A percentile compares a stretch with the other conserved stretches of the same genome.
Conservation (phyloP, 2,888 invertebrate species). For the Drosophila mimica region DNA sequence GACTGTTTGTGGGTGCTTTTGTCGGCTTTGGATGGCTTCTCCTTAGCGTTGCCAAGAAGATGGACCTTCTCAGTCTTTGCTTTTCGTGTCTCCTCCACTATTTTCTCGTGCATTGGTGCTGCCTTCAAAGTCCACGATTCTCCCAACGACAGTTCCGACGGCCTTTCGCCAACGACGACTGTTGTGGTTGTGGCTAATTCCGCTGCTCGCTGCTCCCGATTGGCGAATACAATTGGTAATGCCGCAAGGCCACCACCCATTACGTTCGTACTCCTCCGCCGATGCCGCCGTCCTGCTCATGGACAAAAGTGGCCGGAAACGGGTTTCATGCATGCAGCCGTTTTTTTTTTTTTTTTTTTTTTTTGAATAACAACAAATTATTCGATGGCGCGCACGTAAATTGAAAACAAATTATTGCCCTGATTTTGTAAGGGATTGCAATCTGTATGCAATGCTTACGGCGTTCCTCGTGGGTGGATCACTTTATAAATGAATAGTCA, state of each 20-base stretch:
- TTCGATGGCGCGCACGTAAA: slow-evolving; percentile 1
- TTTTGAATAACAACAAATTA: slow-evolving; percentile 16
- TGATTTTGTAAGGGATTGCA: slow-evolving; percentile 9
- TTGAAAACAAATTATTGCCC: background rate
- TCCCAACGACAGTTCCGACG: slow-evolving; percentile 17
- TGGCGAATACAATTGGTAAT: slow-evolving; percentile 73
- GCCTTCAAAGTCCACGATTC: slow-evolving; percentile 34
- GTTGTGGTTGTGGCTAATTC: slow-evolving; percentile 17
- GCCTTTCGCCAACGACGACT: slow-evolving; percentile 21
- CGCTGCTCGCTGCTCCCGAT: slow-evolving; percentile 29
- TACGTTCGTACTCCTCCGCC: slow-evolving; percentile 71
- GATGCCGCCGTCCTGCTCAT: slow-evolving; percentile 47
- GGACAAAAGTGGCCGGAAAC: slow-evolving; percentile 35
- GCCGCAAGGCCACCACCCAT: slow-evolving; percentile 84
- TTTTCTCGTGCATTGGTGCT: slow-evolving; percentile 82
- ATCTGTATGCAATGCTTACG: background rate
- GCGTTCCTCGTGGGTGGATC: background rate
- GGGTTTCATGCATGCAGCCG: background rate
- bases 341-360: slow-evolving; percentile 4
- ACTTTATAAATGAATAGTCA: slow-evolving; percentile 23
- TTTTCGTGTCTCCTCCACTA: slow-evolving; percentile 71
- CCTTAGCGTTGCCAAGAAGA: slow-evolving; percentile 66
- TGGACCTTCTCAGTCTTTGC: slow-evolving; percentile 73
- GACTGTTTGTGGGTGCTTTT: slow-evolving; percentile 74
- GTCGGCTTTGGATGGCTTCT: slow-evolving; percentile 57